Evolutionary conservation across 2,888 invertebrate species (phyloP), one percentile per base, ranked within the genome.

Genomic region (Cepaea hortensis): DNA sequence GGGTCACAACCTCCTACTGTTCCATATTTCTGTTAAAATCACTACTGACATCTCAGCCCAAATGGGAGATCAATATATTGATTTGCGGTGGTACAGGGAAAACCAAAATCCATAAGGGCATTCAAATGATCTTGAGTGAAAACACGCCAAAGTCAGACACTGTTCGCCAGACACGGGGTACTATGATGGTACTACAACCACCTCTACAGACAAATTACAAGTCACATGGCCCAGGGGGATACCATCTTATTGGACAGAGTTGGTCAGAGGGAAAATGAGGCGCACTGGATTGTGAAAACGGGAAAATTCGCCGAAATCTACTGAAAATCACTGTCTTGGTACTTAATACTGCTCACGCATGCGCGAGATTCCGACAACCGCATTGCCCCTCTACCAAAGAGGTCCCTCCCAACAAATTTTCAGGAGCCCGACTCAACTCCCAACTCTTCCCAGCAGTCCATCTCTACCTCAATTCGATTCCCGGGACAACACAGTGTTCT

Each of bases 211-310:
- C 20, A 81, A 68, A 82, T 50, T 55, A 84, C 84, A 23, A 84
- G 84, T 84, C 72, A 84, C 84, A 18, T 50, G 72, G 55, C 84
- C 84, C 84, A 4, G 20, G 84, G 84, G 84, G 62, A 15, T 3
- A 62, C 23, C 35, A 84, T 0, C 55, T 82, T 84, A 84, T 84
- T 84, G 76, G 84, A 62, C 73, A 20, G 84, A 46, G 72, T 73
- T 84, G 84, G 61, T 84, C 84, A 75, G 13, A 73, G 62, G 76
- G 73, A 84, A 84, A 84, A 73, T 72, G 48, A 70, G 84, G 35
- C 72, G 61, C 76, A 82, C 48, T 75, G 72, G 82, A 9, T 50
- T 82, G 72, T 82, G 72, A 82, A 72, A 72, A 55, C 72, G 72
- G 55, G 72, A 82, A 55, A 82, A 72, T 55, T 70, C 72, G 70